phyloP scores from a whole-genome alignment of 1,140 invertebrate species.

The Maniola jurtina region DNA sequence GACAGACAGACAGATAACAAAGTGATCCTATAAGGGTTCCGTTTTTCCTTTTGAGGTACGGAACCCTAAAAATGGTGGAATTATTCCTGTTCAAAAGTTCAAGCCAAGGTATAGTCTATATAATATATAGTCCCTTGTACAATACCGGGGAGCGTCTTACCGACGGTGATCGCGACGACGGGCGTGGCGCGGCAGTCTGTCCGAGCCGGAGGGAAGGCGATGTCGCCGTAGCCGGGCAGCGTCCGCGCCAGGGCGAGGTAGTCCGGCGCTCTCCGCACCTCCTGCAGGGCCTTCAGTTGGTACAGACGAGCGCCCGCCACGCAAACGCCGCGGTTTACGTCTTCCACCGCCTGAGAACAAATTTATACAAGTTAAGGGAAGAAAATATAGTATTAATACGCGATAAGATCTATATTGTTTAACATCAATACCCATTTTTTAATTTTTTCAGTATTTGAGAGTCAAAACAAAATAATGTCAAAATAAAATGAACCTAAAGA shows the following conservation, averaged over 20 bases:
- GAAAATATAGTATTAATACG: too few relatives aligned
- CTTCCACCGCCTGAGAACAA: conserved; percentile 89
- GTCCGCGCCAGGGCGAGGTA: conserved; percentile 92
- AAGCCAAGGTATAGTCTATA: too few relatives aligned
- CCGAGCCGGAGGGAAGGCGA: conserved; percentile 96
- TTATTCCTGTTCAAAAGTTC: too few relatives aligned
- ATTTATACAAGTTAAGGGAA: background rate
- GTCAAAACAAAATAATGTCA: too few relatives aligned
- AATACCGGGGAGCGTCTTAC: conserved; percentile 16
- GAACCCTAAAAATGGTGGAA: too few relatives aligned
- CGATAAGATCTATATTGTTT: too few relatives aligned
- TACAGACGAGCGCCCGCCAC: conserved; percentile 93
- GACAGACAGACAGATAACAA: too few relatives aligned
- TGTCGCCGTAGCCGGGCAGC: conserved; percentile 93
- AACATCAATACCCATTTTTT: too few relatives aligned
- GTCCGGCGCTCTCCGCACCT: conserved; percentile 91
- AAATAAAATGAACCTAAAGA: too few relatives aligned
- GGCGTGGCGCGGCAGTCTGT: conserved; percentile 87
- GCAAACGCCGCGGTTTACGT: conserved; percentile 96
- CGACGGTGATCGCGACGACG: conserved; percentile 35
- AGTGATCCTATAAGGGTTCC: too few relatives aligned
- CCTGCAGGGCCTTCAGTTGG: conserved; percentile 96
- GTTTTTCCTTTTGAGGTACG: too few relatives aligned
- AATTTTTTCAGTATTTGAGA: too few relatives aligned
- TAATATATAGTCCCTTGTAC: background rate